A percentile compares a stretch with the other conserved stretches of the same genome.
Evolutionary conservation across 2,797 vertebrate species (phyloP).

Genomic region (Rhodeus uyekii): DNA sequence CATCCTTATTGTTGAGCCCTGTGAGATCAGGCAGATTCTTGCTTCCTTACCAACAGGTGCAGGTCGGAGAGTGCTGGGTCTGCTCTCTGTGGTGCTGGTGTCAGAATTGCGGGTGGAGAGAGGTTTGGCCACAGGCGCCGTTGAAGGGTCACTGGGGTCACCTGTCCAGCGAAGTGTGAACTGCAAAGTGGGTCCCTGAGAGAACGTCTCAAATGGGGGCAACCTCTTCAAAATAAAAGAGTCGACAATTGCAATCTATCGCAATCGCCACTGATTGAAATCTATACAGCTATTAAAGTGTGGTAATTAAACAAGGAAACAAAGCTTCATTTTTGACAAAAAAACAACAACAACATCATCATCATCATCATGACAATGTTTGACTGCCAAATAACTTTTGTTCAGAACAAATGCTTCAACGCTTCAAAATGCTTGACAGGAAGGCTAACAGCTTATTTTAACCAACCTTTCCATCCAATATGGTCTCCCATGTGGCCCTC

Average conservation of each 20-base stretch:
- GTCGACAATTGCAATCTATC: neutral
- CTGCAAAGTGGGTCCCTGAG: constrained; percentile 99
- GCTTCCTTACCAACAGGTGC: constrained; percentile 85
- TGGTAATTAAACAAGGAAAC: neutral
- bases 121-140: constrained; percentile 92
- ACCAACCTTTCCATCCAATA: constrained; percentile 93
- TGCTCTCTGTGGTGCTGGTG: constrained; percentile 87
- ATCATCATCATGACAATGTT: neutral
- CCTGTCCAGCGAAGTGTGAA: constrained; percentile 97
- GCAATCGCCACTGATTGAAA: neutral
- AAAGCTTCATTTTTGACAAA: neutral
- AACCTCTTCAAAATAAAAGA: constrained; percentile 79
- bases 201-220: constrained; percentile 99
- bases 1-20: neutral
- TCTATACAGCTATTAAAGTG: neutral
- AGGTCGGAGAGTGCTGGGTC: constrained; percentile 89
- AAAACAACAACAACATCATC: neutral
- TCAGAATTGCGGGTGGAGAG: constrained; percentile 97
- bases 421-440: neutral
- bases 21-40: neutral
- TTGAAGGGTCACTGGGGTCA: constrained; percentile 90
- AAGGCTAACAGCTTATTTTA: neutral
- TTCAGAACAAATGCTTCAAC: no score
- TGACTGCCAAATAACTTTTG: neutral
- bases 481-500: constrained; percentile 98